A percentile compares a stretch with the other conserved stretches of the same genome.
Evolutionary conservation across 53 echinoderm and acorn worm genomes (phyloP).

Genomic region (Temnopleurus reevesii): DNA sequence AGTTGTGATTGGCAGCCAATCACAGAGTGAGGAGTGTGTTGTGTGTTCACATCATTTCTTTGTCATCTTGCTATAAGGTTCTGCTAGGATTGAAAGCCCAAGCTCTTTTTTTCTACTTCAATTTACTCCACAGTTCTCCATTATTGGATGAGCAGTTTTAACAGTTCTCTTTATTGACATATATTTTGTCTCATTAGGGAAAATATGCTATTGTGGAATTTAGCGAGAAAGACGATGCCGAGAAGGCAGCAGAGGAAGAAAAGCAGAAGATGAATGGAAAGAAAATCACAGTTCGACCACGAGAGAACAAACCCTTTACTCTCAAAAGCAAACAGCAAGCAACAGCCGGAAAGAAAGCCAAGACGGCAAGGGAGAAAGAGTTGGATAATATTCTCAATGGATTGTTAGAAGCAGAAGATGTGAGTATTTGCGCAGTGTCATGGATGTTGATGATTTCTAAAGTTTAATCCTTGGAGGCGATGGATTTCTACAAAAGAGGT

Average conservation of each 20-base stretch:
- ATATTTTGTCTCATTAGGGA: conserved; percentile 72
- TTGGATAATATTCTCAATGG: conserved; percentile 50
- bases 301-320: conserved; percentile 67
- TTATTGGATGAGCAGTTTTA: too few species aligned
- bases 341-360: conserved; percentile 11
- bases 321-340: background rate
- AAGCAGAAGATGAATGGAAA: conserved; percentile 80
- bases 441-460: background rate
- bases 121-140: too few species aligned
- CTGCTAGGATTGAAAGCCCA: too few species aligned
- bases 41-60: too few species aligned
- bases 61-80: too few species aligned
- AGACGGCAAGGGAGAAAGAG: conserved; percentile 43
- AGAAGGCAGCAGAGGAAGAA: conserved; percentile 73
- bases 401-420: conserved; percentile 62
- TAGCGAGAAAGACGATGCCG: conserved; percentile 62
- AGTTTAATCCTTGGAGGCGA: too few species aligned
- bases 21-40: too few species aligned
- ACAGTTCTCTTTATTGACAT: too few species aligned
- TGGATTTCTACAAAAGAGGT: too few species aligned
- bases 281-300: conserved; percentile 82
- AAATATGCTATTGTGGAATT: conserved; percentile 95
- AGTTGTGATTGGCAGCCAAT: too few species aligned
- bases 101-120: too few species aligned
- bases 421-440: conserved; percentile 27